A percentile compares a stretch with the other conserved stretches of the same genome.
These are phyloP conservation scores for Semotilus atromaculatus DNA, from an alignment of 2,797 vertebrate genomes.

Conservation along the genomic window DNA sequence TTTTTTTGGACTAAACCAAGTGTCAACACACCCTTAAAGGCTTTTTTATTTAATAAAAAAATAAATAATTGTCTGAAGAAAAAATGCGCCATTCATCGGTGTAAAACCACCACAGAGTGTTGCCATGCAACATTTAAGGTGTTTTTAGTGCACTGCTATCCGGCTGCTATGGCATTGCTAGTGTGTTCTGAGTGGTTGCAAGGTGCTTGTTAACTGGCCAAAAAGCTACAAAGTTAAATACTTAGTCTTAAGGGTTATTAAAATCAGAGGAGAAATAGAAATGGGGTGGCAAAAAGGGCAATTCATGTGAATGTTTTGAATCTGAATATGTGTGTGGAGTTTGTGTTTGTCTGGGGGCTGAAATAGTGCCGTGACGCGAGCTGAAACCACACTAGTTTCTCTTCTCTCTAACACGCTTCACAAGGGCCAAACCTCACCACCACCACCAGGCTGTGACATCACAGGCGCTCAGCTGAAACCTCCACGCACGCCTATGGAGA, in stretches of 20 bases:
- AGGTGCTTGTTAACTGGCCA: not conserved
- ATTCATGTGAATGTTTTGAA: conserved; percentile 29
- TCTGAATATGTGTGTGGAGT: conserved; percentile 7
- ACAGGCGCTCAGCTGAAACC: conserved; percentile 65
- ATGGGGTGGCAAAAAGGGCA: not conserved
- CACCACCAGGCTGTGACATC: conserved; percentile 63
- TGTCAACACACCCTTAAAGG: too few relatives aligned
- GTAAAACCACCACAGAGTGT: not conserved
- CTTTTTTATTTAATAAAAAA: too few relatives aligned
- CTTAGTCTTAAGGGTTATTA: not conserved
- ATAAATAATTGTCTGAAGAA: not conserved
- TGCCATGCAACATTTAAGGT: not conserved
- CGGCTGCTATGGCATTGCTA: not conserved
- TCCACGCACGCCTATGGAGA: conserved; percentile 35
- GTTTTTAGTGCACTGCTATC: not conserved
- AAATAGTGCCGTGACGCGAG: conserved; percentile 56
- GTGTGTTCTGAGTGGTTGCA: not conserved
- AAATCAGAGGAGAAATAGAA: not conserved
- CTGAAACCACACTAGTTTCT: conserved; percentile 70
- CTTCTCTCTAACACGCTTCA: conserved; percentile 66
- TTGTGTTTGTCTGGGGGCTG: conserved; percentile 43
- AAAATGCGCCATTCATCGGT: not conserved
- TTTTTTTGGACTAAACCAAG: too few relatives aligned
- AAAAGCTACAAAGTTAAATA: not conserved
- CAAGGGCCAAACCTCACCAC: conserved; percentile 70